Percentiles rank a stretch among this genome's conserved stretches.
phyloP scores from a whole-genome alignment of 2,113 vertebrate genomes.

The Erythrocercus mccallii region DNA sequence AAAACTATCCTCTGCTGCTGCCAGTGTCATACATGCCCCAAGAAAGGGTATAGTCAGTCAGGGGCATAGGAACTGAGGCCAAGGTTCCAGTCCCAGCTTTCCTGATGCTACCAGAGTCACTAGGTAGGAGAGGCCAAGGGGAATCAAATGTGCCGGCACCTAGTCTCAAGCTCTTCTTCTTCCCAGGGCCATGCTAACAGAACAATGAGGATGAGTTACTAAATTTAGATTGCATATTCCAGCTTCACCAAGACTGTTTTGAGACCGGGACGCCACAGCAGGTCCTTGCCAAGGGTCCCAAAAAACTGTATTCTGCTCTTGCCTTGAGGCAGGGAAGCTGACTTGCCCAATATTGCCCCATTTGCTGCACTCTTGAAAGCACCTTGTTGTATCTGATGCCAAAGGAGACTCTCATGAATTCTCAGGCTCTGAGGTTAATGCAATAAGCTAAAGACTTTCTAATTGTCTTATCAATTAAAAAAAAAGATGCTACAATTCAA shows the following conservation, averaged over 20 bases:
- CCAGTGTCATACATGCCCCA: not conserved
- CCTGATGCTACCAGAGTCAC: not conserved
- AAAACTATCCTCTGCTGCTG: not conserved
- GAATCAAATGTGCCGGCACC: accelerated
- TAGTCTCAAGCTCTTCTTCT: not conserved
- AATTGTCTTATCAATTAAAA: not conserved
- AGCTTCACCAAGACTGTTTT: not conserved
- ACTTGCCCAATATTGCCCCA: not conserved
- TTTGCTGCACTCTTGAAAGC: not conserved
- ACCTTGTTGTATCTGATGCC: not conserved
- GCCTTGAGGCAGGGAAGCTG: not conserved
- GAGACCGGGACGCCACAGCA: not conserved
- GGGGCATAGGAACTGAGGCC: not conserved
- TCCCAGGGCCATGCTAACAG: not conserved
- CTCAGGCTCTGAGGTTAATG: not conserved
- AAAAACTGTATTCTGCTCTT: not conserved
- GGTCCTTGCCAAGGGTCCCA: not conserved
- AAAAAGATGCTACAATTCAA: not conserved
- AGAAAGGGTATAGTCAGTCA: not conserved
- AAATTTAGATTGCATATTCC: not conserved
- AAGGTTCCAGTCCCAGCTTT: not conserved
- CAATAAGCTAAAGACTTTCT: not conserved
- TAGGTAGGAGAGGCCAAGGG: not conserved
- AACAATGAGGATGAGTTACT: not conserved
- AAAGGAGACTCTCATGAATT: not conserved